A percentile compares a stretch with the other conserved stretches of the same genome.
phyloP scores from a whole-genome alignment of 92 coral and sea anemone species.

The Palythoa heliodiscus region DNA sequence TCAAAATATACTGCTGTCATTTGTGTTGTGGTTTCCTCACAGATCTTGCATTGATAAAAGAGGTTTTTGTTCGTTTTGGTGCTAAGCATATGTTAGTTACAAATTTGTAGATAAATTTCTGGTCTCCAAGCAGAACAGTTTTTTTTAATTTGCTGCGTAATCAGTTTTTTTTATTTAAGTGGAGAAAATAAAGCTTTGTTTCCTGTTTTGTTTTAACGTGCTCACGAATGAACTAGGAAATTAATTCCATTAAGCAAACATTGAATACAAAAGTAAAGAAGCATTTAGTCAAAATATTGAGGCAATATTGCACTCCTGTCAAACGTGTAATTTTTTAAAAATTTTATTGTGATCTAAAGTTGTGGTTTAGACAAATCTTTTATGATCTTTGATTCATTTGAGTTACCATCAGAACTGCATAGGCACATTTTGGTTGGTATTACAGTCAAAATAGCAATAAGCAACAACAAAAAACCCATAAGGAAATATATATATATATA shows the following conservation, averaged over 20 bases:
- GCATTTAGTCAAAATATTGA: background rate
- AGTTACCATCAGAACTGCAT: too few species aligned
- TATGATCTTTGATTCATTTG: too few species aligned
- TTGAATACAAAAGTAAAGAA: background rate
- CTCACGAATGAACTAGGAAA: background rate
- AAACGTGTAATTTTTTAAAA: background rate
- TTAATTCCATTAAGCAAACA: background rate
- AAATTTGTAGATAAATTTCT: background rate
- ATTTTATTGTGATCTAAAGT: too few species aligned
- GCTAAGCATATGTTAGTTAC: slow-evolving; percentile 26
- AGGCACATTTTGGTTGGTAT: too few species aligned
- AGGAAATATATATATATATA: too few species aligned
- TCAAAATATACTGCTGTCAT: background rate
- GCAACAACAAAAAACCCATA: too few species aligned
- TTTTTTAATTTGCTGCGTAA: background rate
- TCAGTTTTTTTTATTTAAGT: background rate
- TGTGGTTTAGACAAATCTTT: too few species aligned
- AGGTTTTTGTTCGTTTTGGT: slow-evolving; percentile 4
- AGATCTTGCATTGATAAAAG: slow-evolving; percentile 8
- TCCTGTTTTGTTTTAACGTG: background rate
- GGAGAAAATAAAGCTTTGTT: background rate
- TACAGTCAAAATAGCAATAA: too few species aligned
- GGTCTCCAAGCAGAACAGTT: slow-evolving; percentile 4
- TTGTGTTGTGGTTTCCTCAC: slow-evolving; percentile 14
- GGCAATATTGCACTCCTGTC: background rate